Evolutionary conservation across 92 coral and sea anemone genomes (phyloP).

Genomic region (Virgularia gustaviana): DNA sequence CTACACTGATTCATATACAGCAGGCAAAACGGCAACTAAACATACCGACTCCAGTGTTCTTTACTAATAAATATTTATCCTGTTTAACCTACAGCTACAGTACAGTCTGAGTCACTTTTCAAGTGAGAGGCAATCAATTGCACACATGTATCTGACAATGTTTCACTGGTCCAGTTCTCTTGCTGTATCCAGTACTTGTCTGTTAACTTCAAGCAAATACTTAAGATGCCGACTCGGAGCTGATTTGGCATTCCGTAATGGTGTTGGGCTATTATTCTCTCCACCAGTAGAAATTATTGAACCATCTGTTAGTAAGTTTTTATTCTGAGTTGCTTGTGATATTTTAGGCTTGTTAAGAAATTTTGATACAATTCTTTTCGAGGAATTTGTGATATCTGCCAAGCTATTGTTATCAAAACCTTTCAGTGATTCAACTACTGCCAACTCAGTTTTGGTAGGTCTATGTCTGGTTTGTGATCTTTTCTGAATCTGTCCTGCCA

Average conservation of each 20-base stretch:
- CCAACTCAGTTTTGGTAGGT: conserved; percentile 4
- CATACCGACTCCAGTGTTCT: too few relatives aligned
- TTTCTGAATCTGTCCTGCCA: too few relatives aligned
- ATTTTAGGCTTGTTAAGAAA: background rate
- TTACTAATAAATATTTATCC: too few relatives aligned
- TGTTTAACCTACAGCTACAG: too few relatives aligned
- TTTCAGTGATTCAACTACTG: background rate
- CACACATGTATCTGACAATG: too few relatives aligned
- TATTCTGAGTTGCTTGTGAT: background rate
- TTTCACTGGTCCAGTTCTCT: conserved; percentile 5
- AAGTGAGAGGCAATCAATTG: too few relatives aligned
- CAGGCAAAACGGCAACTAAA: too few relatives aligned
- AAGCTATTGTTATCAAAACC: background rate
- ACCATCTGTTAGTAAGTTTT: background rate
- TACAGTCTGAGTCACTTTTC: too few relatives aligned
- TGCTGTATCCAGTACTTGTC: background rate
- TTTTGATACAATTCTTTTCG: background rate
- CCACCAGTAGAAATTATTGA: background rate
- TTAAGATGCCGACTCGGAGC: background rate
- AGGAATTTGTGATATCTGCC: conserved; percentile 1
- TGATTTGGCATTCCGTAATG: background rate
- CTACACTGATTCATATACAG: too few relatives aligned
- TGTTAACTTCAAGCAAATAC: background rate
- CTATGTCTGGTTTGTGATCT: too few relatives aligned
- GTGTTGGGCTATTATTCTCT: background rate